phyloP scores from a whole-genome alignment of 2,113 vertebrate species.

The Ptilonorhynchus violaceus region DNA sequence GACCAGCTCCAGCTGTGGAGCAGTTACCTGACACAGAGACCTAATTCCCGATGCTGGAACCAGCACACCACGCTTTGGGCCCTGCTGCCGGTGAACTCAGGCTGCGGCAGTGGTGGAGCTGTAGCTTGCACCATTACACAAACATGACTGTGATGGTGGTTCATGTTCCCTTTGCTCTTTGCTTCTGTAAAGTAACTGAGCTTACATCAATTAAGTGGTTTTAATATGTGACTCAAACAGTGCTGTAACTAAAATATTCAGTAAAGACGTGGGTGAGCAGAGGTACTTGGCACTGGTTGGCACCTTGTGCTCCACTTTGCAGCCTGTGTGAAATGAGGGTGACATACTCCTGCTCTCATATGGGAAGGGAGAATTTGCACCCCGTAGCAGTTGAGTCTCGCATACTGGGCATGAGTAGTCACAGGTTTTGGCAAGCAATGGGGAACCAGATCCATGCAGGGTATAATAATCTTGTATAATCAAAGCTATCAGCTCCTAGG shows the following conservation, averaged over 20 bases:
- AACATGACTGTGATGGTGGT: neutral
- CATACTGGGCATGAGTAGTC: neutral
- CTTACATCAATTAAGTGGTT: neutral
- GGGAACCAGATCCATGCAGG: neutral
- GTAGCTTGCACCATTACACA: neutral
- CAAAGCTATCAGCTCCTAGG: neutral
- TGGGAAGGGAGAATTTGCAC: neutral
- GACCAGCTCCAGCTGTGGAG: neutral
- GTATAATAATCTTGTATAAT: neutral
- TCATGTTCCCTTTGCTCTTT: neutral
- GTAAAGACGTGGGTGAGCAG: neutral
- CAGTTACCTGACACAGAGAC: neutral
- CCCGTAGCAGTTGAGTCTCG: neutral
- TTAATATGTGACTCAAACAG: neutral
- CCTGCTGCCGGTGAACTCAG: neutral
- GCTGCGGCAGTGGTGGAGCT: neutral
- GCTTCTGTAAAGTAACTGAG: neutral
- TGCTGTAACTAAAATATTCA: neutral
- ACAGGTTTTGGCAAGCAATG: neutral
- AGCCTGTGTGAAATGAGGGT: neutral
- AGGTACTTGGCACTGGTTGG: neutral
- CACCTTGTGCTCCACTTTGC: neutral
- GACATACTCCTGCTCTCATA: neutral
- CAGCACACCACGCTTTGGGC: fast-evolving
- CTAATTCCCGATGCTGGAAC: neutral